Base-by-base conservation (phyloP, 1,140 invertebrate species). In the Aphidius ervi region DNA sequence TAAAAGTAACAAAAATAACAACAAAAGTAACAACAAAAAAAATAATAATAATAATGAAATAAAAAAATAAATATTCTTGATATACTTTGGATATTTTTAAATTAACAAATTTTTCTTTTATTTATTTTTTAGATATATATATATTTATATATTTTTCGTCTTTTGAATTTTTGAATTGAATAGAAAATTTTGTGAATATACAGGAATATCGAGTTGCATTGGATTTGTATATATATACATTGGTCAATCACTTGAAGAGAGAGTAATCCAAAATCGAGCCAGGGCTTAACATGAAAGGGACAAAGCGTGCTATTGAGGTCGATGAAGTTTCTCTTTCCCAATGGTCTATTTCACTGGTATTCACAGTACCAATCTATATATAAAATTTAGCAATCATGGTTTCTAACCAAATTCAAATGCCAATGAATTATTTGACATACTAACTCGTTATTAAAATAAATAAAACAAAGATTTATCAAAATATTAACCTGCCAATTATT, bases 241-340 rank as follows among this genome's bases (percentile, higher is more conserved):
- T 39, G 49, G 37, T 9, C 23, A 31, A 31, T 31, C 23, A 31
- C 23, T 31, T 31, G 23, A 31, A 31, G 23, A 31, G 23, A 31
- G 49, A 39, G 23, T 39, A 39, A 37, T 10, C 49, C 49, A 52
- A 52, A 52, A 52, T 52, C 49, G 31, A 39, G 52, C 10, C 52
- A 54, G 41, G 41, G 52, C 40, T 42, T 54, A 9, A 6, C 39
- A 54, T 54, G 42, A 40, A 54, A 54, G 16, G 52, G 52, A 54
- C 42, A 16, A 54, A 54, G 52, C 23, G 2, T 54, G 52, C 40
- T 37, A 54, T 54, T 54, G 52, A 40, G 52, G 52, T 54, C 52
- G 52, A 54, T 54, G 39, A 54, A 54, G 52, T 54, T 54, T 54
- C 52, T 54, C 52, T 54, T 54, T 54, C 52, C 8, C 40, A 40